A percentile compares a stretch with the other conserved stretches of the same genome.
phyloP scores from a whole-genome alignment of 2,888 invertebrate species.

The Drosophila paucipuncta region DNA sequence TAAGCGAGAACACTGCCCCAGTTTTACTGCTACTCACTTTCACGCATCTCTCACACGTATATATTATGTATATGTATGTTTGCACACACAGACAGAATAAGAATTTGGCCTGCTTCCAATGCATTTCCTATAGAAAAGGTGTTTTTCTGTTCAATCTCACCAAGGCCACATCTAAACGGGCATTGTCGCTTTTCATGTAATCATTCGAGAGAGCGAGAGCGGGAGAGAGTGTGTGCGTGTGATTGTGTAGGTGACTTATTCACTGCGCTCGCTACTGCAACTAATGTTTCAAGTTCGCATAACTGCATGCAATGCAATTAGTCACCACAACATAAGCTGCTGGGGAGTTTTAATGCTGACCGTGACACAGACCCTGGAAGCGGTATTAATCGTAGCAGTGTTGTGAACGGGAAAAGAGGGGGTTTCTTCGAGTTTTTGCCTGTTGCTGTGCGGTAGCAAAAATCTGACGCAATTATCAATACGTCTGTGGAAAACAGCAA shows the following conservation, averaged over 20 bases:
- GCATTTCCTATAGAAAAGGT: conserved; percentile 63
- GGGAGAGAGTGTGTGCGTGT: neutral
- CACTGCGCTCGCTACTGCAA: conserved; percentile 28
- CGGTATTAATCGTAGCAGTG: neutral
- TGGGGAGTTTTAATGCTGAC: conserved; percentile 38
- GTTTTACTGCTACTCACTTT: conserved; percentile 37
- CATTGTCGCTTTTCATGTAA: conserved; percentile 62
- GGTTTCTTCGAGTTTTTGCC: conserved; percentile 15
- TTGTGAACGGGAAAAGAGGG: too few species aligned
- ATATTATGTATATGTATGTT: neutral
- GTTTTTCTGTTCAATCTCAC: conserved; percentile 33
- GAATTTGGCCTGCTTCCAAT: conserved; percentile 71
- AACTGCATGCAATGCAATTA: conserved; percentile 68
- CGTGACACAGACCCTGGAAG: conserved; percentile 61
- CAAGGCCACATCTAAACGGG: conserved; percentile 61
- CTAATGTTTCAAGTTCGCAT: conserved; percentile 62
- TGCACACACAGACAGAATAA: conserved; percentile 2
- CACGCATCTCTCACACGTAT: conserved; percentile 13
- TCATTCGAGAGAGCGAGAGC: conserved; percentile 13
- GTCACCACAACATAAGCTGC: conserved; percentile 36
- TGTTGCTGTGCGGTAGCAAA: conserved; percentile 63
- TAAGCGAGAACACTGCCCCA: conserved; percentile 60
- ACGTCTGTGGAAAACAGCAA: neutral
- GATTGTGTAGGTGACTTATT: conserved; percentile 44
- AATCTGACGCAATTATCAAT: conserved; percentile 52